A percentile compares a stretch with the other conserved stretches of the same genome.
phyloP scores from a whole-genome alignment of 2,888 invertebrate genomes.

The Cerceris ruficornis region DNA sequence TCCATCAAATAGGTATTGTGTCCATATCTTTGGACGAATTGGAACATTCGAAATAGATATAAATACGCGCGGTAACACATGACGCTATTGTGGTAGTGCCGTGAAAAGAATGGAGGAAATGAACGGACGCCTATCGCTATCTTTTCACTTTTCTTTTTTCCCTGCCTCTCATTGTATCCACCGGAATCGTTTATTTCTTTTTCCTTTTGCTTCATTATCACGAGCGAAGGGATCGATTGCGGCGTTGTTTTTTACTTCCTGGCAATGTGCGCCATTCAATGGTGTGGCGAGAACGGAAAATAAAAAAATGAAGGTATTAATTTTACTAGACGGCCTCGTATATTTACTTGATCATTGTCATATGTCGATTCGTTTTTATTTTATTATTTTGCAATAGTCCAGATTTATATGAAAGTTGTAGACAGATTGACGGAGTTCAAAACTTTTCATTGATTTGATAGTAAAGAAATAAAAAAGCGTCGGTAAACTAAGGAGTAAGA shows the following conservation, averaged over 20 bases:
- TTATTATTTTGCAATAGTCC: too few relatives aligned
- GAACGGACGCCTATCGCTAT: conserved; percentile 17
- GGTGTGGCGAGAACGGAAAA: too few relatives aligned
- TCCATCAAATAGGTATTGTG: conserved; percentile 28
- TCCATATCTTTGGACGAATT: conserved; percentile 24
- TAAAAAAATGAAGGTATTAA: too few relatives aligned
- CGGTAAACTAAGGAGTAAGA: too few relatives aligned
- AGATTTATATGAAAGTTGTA: too few relatives aligned
- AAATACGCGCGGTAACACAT: neutral
- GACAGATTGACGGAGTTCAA: too few relatives aligned
- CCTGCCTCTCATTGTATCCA: neutral
- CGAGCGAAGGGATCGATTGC: conserved; percentile 25
- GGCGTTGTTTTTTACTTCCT: neutral
- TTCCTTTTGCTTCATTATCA: conserved; percentile 22
- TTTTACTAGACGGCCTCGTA: too few relatives aligned
- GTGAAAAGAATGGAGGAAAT: conserved; percentile 23
- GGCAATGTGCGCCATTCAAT: neutral
- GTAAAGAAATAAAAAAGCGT: too few relatives aligned
- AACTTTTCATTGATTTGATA: too few relatives aligned
- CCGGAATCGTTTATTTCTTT: neutral
- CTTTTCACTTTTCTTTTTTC: conserved; percentile 7
- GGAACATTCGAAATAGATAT: conserved; percentile 17
- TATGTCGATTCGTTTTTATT: too few relatives aligned
- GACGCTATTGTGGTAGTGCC: neutral
- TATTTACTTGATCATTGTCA: too few relatives aligned